phyloP scores from a whole-genome alignment of 2,888 invertebrate species.

The Cepaea hortensis region DNA sequence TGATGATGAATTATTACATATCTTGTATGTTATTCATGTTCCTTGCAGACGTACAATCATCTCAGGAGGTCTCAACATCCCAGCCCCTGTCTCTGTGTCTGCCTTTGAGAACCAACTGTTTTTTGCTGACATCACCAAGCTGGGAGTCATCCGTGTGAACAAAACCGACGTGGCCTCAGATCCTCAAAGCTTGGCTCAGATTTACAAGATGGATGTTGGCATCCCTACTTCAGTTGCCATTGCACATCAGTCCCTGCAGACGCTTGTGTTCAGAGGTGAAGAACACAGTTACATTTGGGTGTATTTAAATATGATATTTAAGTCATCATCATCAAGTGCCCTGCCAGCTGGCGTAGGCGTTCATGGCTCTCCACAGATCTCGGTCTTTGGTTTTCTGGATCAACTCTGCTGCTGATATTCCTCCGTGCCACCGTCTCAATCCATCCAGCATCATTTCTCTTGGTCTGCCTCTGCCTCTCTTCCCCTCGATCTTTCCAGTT shows the following conservation, averaged over 20 bases:
- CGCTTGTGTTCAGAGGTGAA: conserved; percentile 31
- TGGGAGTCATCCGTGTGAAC: conserved; percentile 64
- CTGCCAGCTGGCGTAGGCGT: too few relatives aligned
- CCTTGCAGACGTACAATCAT: conserved; percentile 64
- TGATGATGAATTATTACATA: too few relatives aligned
- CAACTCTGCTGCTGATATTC: too few relatives aligned
- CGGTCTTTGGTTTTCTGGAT: too few relatives aligned
- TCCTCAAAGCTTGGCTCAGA: conserved; percentile 28
- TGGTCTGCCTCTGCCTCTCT: too few relatives aligned
- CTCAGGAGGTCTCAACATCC: conserved; percentile 66
- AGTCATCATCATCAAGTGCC: too few relatives aligned
- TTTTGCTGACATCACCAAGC: conserved; percentile 89
- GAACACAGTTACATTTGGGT: not conserved
- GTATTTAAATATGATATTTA: too few relatives aligned
- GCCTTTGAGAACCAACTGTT: conserved; percentile 96
- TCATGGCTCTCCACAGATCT: too few relatives aligned
- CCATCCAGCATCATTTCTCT: too few relatives aligned
- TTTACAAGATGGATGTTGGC: conserved; percentile 45
- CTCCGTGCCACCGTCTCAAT: too few relatives aligned
- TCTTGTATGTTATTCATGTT: too few relatives aligned
- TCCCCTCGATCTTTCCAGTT: too few relatives aligned
- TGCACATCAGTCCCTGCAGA: conserved; percentile 54
- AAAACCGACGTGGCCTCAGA: conserved; percentile 55
- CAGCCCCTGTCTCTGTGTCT: conserved; percentile 80
- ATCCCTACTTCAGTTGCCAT: conserved; percentile 48